A percentile compares a stretch with the other conserved stretches of the same genome.
phyloP scores from a whole-genome alignment of 64 coral and sea anemone genomes.

The Pocillopora damicornis region DNA sequence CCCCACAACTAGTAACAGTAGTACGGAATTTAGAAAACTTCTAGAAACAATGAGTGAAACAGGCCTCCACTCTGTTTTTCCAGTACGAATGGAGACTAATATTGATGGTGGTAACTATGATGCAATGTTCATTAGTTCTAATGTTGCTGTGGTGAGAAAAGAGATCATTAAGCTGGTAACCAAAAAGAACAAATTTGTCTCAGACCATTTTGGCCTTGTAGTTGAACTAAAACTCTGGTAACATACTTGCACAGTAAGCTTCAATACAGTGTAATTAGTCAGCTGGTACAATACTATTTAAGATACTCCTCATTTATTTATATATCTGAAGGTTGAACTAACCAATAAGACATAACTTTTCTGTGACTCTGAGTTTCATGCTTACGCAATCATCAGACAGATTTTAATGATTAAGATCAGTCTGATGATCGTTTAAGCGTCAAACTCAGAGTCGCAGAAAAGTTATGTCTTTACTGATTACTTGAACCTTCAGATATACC shows the following conservation, averaged over 20 bases:
- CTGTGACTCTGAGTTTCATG: too few relatives aligned
- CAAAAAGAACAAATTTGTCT: slow-evolving; percentile 51
- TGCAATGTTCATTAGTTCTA: slow-evolving; percentile 59
- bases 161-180: slow-evolving; percentile 55
- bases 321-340: too few relatives aligned
- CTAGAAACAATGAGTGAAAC: slow-evolving; percentile 32
- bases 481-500: too few relatives aligned
- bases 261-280: too few relatives aligned
- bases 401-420: too few relatives aligned
- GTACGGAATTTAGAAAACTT: slow-evolving; percentile 45
- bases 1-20: slow-evolving; percentile 33
- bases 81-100: slow-evolving; percentile 48
- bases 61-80: slow-evolving; percentile 56
- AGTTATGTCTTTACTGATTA: too few relatives aligned
- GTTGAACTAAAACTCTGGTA: slow-evolving; percentile 34
- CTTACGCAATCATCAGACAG: too few relatives aligned
- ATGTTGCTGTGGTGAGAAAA: slow-evolving; percentile 35
- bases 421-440: too few relatives aligned
- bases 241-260: background rate
- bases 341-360: too few relatives aligned
- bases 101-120: slow-evolving; percentile 74
- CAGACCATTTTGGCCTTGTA: slow-evolving; percentile 75
- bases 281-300: too few relatives aligned
- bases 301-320: too few relatives aligned
- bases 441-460: too few relatives aligned